phyloP scores from a whole-genome alignment of 1,140 invertebrate genomes.

The Conus betulinus region DNA sequence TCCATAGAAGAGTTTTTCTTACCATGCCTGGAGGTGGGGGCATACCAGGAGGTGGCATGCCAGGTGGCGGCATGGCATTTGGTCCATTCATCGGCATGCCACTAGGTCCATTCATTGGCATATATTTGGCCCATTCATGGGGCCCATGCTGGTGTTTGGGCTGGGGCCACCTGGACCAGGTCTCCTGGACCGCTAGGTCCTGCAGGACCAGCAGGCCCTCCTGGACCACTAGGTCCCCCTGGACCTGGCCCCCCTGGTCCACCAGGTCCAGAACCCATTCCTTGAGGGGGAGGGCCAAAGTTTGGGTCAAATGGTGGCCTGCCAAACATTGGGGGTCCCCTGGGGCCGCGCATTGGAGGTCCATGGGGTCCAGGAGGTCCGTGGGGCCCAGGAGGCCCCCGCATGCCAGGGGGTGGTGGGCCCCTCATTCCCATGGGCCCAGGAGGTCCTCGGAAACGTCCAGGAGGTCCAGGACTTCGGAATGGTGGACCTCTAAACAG shows the following conservation, averaged over 20 bases:
- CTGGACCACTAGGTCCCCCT: constrained; percentile 41
- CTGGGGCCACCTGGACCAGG: not conserved
- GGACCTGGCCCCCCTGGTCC: not conserved
- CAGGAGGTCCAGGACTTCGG: constrained; percentile 67
- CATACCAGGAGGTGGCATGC: constrained; percentile 75
- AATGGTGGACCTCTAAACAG: constrained; percentile 72
- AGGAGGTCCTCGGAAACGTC: constrained; percentile 67
- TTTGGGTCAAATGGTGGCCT: constrained; percentile 82
- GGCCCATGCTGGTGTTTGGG: not conserved
- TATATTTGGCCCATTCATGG: constrained; percentile 49
- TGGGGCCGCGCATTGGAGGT: constrained; percentile 53
- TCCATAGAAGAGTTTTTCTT: too few relatives aligned
- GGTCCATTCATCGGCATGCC: constrained; percentile 31
- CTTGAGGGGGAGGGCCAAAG: constrained; percentile 77
- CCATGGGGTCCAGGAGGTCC: constrained; percentile 63
- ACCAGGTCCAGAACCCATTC: constrained; percentile 34
- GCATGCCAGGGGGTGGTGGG: constrained; percentile 67
- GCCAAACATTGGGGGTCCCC: constrained; percentile 76
- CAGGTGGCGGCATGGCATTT: constrained; percentile 27
- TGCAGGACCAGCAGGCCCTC: constrained; percentile 47
- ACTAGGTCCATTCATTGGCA: constrained; percentile 36
- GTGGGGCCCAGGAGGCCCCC: constrained; percentile 76
- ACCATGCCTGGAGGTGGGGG: constrained; percentile 58
- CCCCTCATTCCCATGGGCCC: constrained; percentile 65
- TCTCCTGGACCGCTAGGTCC: not conserved